Evolutionary conservation across 1,140 invertebrate species (phyloP).

Genomic region (Procambarus clarkii): DNA sequence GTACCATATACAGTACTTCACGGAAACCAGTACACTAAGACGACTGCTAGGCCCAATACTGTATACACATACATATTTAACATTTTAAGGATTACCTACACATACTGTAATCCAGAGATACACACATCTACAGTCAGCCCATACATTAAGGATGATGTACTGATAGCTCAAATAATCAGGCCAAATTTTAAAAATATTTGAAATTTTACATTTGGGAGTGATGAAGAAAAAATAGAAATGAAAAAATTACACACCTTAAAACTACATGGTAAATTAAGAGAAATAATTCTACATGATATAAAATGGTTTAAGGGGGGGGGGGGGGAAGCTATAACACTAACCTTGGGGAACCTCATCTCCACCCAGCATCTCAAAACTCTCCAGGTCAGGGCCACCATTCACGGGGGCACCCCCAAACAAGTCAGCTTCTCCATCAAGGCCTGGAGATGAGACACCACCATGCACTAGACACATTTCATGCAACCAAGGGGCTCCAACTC

Average conservation of each 20-base stretch:
- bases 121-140: too few species aligned
- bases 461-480: conserved; percentile 39
- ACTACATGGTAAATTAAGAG: neutral
- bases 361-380: conserved; percentile 67
- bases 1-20: too few species aligned
- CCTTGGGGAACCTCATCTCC: conserved; percentile 66
- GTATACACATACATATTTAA: too few species aligned
- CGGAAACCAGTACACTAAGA: too few species aligned
- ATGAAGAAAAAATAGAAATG: too few species aligned
- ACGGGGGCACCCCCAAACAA: conserved; percentile 57
- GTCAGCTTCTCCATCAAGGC: conserved; percentile 56
- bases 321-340: conserved; percentile 32
- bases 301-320: neutral
- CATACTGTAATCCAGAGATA: too few species aligned
- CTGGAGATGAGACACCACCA: conserved; percentile 55
- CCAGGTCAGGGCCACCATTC: conserved; percentile 50
- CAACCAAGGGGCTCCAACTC: neutral
- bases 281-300: neutral
- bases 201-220: too few species aligned
- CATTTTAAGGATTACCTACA: too few species aligned
- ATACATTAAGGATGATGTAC: too few species aligned
- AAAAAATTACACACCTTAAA: neutral
- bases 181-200: too few species aligned
- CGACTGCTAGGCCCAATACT: too few species aligned
- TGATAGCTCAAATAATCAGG: too few species aligned